Evolutionary conservation across 2,113 vertebrate species (phyloP), one percentile per base, ranked within the genome.

Genomic region (Indri indri): DNA sequence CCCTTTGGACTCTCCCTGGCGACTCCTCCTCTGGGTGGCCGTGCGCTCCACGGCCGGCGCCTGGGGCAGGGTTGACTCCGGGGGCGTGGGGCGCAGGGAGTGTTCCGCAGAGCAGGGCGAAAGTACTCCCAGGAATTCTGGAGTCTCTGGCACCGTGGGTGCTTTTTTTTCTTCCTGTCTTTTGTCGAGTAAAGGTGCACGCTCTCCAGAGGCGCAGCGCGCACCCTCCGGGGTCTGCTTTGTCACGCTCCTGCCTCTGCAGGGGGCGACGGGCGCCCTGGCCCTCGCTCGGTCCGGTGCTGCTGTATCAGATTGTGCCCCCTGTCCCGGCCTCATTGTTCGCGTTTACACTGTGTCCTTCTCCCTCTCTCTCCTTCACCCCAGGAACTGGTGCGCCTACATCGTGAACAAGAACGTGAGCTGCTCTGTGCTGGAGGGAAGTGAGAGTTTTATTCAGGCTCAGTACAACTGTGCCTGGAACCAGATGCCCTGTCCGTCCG

Each of bases 331-430:
- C 47, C 88, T 66, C 87, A 84, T 82, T 90, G 93, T 92, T 90
- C 92, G 6, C n/a, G 8, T 71, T 86, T 3, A 92, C 71, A 2
- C 40, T 5, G 40, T 10, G 63, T 85, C 50, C 95, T 66, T 50
- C 27, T 83, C 54, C 6, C 20, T 96, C 86, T 96, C 83, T 77
- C 45, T 81, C 71, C 0, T 80, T 63, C 96, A 27, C 97, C 97
- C 59, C 98, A 99, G 99, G 98, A 99, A 99, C 98, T 99, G 99
- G 99, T 99, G 99, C 98, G 99, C 99, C 34, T 99, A 99, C 96
- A 99, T 99, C 1, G 99, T 99, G 98, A 99, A 99, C 97, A 99
- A 98, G 98, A 99, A 99, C 90, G 99, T 99, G 98, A 99, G 99
- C 98, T 99, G 99, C 96, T 99, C 99, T 2, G 99, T 99, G 63